phyloP scores from a whole-genome alignment of 1,140 invertebrate genomes.

The Drosophila navojoa region DNA sequence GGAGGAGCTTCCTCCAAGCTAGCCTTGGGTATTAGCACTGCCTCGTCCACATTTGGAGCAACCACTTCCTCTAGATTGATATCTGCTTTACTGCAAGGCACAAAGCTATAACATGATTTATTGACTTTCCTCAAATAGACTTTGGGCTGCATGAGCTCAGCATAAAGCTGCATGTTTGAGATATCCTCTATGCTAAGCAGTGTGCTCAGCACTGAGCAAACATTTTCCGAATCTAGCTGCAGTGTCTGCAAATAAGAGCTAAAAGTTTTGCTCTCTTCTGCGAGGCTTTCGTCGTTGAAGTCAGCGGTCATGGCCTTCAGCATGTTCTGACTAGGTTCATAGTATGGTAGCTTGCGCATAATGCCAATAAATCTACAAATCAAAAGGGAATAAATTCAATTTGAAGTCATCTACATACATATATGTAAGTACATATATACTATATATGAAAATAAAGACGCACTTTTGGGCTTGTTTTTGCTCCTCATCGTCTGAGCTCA shows the following conservation, averaged over 20 bases:
- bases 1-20: constrained; percentile 44
- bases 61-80: constrained; percentile 57
- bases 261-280: constrained; percentile 15
- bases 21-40: constrained; percentile 62
- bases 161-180: constrained; percentile 49
- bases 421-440: neutral
- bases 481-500: constrained; percentile 15
- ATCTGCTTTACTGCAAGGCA: neutral
- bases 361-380: constrained; percentile 37
- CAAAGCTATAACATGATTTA: constrained; percentile 1
- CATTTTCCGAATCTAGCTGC: constrained; percentile 48
- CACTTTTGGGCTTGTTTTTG: constrained; percentile 26
- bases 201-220: constrained; percentile 46
- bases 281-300: constrained; percentile 42
- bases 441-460: neutral
- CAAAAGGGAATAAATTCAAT: neutral
- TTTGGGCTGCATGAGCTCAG: constrained; percentile 39
- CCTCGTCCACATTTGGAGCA: constrained; percentile 53
- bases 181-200: constrained; percentile 62
- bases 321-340: constrained; percentile 48
- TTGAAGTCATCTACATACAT: constrained; percentile 1
- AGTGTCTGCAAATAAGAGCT: constrained; percentile 30
- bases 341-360: constrained; percentile 32
- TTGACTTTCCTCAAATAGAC: constrained; percentile 19
- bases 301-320: constrained; percentile 30